A percentile compares a stretch with the other conserved stretches of the same genome.
Conservation (phyloP, 2,113 vertebrate species). For the Scolopax mira region DNA sequence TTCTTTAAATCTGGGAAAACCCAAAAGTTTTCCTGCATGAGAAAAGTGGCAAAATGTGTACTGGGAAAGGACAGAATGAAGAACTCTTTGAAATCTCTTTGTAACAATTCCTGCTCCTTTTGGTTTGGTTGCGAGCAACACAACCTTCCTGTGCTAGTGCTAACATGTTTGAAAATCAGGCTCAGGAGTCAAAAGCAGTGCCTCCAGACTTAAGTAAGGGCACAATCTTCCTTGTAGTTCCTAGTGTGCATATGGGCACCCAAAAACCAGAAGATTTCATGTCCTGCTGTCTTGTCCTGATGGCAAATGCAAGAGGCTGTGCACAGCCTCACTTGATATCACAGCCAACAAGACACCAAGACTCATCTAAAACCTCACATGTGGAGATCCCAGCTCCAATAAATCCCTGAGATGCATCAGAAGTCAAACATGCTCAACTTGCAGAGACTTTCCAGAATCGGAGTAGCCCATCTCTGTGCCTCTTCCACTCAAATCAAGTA, state of each 20-base stretch:
- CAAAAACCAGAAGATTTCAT: neutral
- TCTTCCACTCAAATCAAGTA: accelerated
- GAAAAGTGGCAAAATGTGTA: accelerated
- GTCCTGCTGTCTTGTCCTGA: neutral
- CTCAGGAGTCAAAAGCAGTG: neutral
- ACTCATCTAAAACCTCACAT: accelerated
- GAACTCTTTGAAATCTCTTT: neutral
- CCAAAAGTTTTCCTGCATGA: neutral
- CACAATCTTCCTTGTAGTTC: neutral
- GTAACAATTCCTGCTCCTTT: neutral
- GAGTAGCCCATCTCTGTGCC: neutral
- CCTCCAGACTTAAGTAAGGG: neutral
- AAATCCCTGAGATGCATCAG: accelerated
- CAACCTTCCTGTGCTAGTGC: neutral
- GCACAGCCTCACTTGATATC: neutral
- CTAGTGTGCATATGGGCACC: accelerated
- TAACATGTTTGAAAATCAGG: neutral
- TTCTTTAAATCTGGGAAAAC: neutral
- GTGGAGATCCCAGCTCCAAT: neutral
- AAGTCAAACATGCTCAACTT: accelerated
- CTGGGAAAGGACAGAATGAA: neutral
- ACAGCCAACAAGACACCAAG: neutral
- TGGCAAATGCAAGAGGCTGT: accelerated
- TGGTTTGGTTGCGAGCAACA: neutral
- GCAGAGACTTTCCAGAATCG: too few species aligned